Evolutionary conservation across 2,888 invertebrate species (phyloP), one percentile per base, ranked within the genome.

Genomic region (Chironomus riparius): DNA sequence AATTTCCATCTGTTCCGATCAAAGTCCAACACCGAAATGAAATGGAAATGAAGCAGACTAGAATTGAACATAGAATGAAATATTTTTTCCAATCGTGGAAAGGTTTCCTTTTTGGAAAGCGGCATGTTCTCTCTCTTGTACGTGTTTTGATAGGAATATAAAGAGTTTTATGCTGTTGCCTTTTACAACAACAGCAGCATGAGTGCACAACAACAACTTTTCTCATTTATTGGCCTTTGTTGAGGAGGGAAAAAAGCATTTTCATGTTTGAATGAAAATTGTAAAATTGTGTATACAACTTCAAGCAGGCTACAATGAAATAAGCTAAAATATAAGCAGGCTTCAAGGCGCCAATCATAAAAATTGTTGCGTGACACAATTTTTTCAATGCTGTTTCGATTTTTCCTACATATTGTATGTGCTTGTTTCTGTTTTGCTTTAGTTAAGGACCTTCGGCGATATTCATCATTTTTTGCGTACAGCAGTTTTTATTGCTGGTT

Each of bases 321-420:
- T 38, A 10, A 38, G 38, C 38, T 38, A 38, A 38, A 38, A 38
- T 38, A 38, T 38, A 38, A 38, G 22, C 24, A 70, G 70, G 70
- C 22, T 50, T 50, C 2, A 4, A 56, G 70, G 70, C 70, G 70
- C 70, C 70, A 48, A n/a, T 50, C 18, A 21, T 70, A 69, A 69
- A 56, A 70, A 70, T 22, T 56, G 70, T 70, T 70, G 70, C 70
- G 70, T 70, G 70, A 70, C 70, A 48, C 22, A 50, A 24, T 50
- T 70, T 56, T 56, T 56, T 56, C 56, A 56, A 56, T 56, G 38
- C 38, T 38, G 56, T 18, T 56, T 56, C 56, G 56, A 56, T 56
- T 56, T 56, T 56, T 56, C 15, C 5, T 56, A 56, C 38, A 38
- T 38, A 38, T 38, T 38, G 10, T 38, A 5, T 28, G 28, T 28